These are phyloP conservation scores for Trichogramma evanescens DNA, from an alignment of 2,888 invertebrate species.

Conservation along the genomic window DNA sequence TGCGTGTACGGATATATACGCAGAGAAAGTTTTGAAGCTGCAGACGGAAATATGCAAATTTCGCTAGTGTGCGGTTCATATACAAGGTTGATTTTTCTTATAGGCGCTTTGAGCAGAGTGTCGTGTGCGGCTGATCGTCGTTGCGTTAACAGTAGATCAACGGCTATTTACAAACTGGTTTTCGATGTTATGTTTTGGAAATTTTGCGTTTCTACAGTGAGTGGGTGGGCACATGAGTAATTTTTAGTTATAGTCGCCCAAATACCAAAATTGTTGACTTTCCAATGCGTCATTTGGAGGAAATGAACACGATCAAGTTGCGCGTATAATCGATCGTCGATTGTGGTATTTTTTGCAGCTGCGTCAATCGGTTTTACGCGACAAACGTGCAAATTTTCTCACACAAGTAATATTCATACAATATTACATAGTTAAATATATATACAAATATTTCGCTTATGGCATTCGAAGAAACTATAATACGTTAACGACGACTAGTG, in stretches of 20 bases:
- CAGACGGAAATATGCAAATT: conserved; percentile 18
- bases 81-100: neutral
- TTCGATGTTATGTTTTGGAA: neutral
- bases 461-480: no score
- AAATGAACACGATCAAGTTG: no score
- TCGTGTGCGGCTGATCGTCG: neutral
- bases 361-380: no score
- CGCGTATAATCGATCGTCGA: no score
- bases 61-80: neutral
- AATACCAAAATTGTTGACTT: neutral
- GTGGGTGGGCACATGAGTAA: neutral
- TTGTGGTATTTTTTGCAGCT: no score
- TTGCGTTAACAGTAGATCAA: neutral
- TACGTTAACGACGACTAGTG: no score
- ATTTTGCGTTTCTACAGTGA: neutral
- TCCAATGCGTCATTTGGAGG: no score
- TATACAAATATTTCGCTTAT: no score
- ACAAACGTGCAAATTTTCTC: no score
- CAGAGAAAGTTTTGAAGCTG: conserved; percentile 11
- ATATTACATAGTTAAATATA: no score
- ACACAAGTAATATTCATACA: no score
- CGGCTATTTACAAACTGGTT: neutral
- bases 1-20: neutral
- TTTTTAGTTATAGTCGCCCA: neutral
- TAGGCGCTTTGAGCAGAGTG: neutral